phyloP scores from a whole-genome alignment of 2,888 invertebrate species.

The Hanleya hanleyi region DNA sequence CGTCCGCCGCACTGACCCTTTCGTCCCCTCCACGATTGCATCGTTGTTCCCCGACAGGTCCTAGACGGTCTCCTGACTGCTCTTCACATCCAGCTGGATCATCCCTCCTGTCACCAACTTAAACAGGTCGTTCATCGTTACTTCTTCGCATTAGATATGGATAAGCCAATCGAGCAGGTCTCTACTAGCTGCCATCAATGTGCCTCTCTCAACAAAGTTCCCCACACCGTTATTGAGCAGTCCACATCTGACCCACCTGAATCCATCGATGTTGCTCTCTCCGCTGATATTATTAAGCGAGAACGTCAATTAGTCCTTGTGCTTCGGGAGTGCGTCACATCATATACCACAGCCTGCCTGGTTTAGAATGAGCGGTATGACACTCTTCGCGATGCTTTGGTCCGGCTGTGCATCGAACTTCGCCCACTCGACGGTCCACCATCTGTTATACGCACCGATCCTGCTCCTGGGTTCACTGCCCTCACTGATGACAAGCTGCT shows the following conservation, averaged over 20 bases:
- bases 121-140: conserved; percentile 18
- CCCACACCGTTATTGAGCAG: conserved; percentile 32
- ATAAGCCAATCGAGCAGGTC: background rate
- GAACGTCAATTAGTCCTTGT: conserved; percentile 39
- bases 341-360: conserved; percentile 28
- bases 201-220: conserved; percentile 34
- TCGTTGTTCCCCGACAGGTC: conserved; percentile 20
- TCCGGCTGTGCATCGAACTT: background rate
- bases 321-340: conserved; percentile 33
- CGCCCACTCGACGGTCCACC: conserved; percentile 20
- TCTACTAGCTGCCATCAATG: conserved; percentile 16
- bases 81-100: conserved; percentile 32
- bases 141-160: conserved; percentile 24
- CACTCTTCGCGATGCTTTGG: conserved; percentile 11
- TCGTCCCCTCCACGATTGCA: conserved; percentile 16
- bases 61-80: conserved; percentile 27
- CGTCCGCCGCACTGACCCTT: conserved; percentile 11
- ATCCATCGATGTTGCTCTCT: conserved; percentile 36
- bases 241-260: conserved; percentile 36
- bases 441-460: conserved; percentile 22
- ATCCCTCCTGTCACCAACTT: conserved; percentile 31
- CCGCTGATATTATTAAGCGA: conserved; percentile 45
- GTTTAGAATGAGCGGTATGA: conserved; percentile 16
- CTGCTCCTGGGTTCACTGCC: conserved; percentile 29
- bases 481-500: conserved; percentile 17